phyloP scores from a whole-genome alignment of 1,140 invertebrate species.

The Maniola jurtina region DNA sequence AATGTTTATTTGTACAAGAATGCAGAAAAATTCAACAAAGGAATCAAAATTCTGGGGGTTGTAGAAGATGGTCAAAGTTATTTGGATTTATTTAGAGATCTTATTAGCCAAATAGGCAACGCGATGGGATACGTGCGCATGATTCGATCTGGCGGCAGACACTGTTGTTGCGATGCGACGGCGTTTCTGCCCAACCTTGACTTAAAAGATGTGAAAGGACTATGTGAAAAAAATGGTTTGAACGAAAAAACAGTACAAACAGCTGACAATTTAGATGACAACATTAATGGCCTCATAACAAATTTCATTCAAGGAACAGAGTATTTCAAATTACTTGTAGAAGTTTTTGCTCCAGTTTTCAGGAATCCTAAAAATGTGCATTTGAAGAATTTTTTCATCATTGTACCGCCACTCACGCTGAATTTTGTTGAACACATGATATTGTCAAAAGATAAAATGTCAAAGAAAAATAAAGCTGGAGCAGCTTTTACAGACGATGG shows the following conservation, averaged over 20 bases:
- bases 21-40: constrained; percentile 97
- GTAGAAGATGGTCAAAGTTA: constrained; percentile 91
- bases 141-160: constrained; percentile 94
- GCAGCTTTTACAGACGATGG: constrained; percentile 98
- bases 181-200: constrained; percentile 94
- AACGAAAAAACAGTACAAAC: constrained; percentile 82
- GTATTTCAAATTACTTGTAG: constrained; percentile 96
- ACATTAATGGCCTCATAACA: constrained; percentile 87
- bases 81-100: constrained; percentile 94
- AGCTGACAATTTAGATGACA: constrained; percentile 86
- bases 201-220: constrained; percentile 81
- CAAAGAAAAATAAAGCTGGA: constrained; percentile 90
- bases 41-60: constrained; percentile 93
- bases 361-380: constrained; percentile 93
- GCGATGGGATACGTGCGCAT: constrained; percentile 97
- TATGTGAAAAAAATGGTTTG: constrained; percentile 80
- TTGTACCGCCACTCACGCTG: constrained; percentile 95
- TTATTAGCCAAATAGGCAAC: constrained; percentile 98
- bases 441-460: constrained; percentile 94
- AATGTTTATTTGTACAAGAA: constrained; percentile 90
- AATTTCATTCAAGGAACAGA: constrained; percentile 96
- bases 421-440: constrained; percentile 97
- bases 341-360: constrained; percentile 95
- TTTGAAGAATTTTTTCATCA: constrained; percentile 95
- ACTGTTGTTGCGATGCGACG: constrained; percentile 94